Base-by-base conservation (phyloP, 2,797 vertebrate genomes). In the Sphenopsis melanotis region DNA sequence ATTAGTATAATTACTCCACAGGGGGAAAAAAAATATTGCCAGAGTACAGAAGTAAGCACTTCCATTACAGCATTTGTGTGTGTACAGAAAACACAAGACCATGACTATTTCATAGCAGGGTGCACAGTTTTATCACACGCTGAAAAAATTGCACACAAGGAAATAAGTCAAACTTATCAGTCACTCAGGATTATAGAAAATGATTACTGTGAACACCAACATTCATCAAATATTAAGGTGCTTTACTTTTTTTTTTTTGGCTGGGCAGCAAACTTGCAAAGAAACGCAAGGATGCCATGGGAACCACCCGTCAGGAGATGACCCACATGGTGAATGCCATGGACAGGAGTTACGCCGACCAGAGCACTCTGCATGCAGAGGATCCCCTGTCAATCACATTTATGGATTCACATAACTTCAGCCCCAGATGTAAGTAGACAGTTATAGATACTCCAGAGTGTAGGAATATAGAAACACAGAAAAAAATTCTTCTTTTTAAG, bases 251-350 rank as follows among this genome's bases (percentile, higher is more conserved):
- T 53, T 91, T 30, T 80, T 89, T 96, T 97, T 97, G 96, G 93
- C 92, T 97, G 97, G 97, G 97, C 98, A 99, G 99, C 98, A 99
- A 99, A 97, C 98, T 99, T 92, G 99, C 99, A 5, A 99, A 99
- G 98, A 99, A 99, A 93, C 99, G 99, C 39, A 99, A 99, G 95
- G 99, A 99, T 65, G 99, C 98, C 50, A 99, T 99, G 77, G 99
- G 99, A 42, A 99, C 98, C 39, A 99, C 99, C 0, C 98, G 99
- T 11, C 99, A 99, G 97, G 99, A 99, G 97, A 99, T 99, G 99
- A 99, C 99, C 0, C 99, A 99, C 96, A 99, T 99, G 99, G 99
- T 99, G 94, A 99, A 99, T 6, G 99, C 99, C 2, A 99, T 99
- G 99, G 99, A 99, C 77, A 98, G 99, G 84, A 99, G 99, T 94